Base-by-base conservation (phyloP, 2,797 vertebrate genomes). In the Geotrypetes seraphini region DNA sequence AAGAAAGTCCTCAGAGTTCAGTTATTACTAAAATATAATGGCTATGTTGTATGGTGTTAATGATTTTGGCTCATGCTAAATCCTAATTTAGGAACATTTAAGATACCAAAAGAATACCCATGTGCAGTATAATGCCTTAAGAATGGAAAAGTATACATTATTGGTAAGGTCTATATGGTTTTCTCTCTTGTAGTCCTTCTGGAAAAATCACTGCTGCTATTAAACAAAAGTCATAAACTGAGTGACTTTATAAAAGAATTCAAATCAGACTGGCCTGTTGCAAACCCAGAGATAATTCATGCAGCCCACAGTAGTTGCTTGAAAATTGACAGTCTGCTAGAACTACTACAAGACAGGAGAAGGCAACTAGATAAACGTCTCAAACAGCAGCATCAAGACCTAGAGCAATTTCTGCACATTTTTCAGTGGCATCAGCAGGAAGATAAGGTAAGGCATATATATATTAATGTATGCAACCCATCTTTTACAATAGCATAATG, bases 311-410 rank as follows among this genome's bases (percentile, higher is more conserved):
- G 61, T 59, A 88, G 89, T 48, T 71, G 47, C 34, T 32, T 73
- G 50, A 89, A 78, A 71, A 84, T 97, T 10, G 89, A 91, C 50
- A 64, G 60, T 33, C 83, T 92, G 32, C 65, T 96, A 43, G 92
- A 95, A 79, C 46, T 66, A 26, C 78, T 97, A 1, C 93, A 96
- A 63, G 92, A 96, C 44, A 73, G 87, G 32, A 81, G 92, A 17
- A 50, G 83, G 32, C 83, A 74, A 14, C 61, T 82, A 12, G 88
- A 91, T 31, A 78, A 73, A 53, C 60, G 57, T 14, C 44, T 90
- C 40, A 69, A 71, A 22, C 73, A 62, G 5, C 78, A 78, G 43
- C 57, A 64, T 9, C 72, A 55, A 22, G 75, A 73, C 16, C 25
- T 78, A 30, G 59, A 84, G 43, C 62, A 75, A 14, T 42, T 64